Base-by-base conservation (phyloP, 2,888 invertebrate genomes). In the Andrena dorsata region DNA sequence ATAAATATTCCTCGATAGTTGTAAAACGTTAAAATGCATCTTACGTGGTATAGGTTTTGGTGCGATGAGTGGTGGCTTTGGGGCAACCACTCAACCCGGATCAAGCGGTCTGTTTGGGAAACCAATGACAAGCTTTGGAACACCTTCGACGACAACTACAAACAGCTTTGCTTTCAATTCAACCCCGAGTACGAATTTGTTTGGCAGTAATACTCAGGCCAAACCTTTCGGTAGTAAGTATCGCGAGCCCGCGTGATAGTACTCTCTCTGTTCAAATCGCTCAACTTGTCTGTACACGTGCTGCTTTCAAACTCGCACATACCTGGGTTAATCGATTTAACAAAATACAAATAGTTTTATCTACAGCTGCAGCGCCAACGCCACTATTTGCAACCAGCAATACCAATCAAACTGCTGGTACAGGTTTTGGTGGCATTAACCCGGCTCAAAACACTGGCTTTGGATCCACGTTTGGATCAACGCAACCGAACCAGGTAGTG, bases 71-170 rank as follows among this genome's bases (percentile, higher is more conserved):
- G 92, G 92, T 10, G 94, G 94, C 28, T 95, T 95, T 90, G 94
- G 95, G 76, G 95, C 95, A 75, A 94, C 96, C 0, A 94, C 95
- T 84, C 95, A 96, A 60, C 76, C 93, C 16, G 93, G 96, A 80
- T 95, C 95, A 0, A 95, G 95, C 1, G 95, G 95, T 65, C 94
- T 97, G 51, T 96, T 98, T 94, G 96, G 96, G 0, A 96, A 96
- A 94, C 95, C 95, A 70, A 95, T 94, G 85, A 94, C 95, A 68
- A 95, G 94, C 16, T 96, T 96, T 91, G 96, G 96, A 60, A 91
- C 94, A 28, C 93, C 94, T 64, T 93, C 96, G 3, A 93, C 95
- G 0, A 94, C 95, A n/a, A 91, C 92, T 91, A 90, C 94, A 8
- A 94, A 94, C 60, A 93, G 93, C 51, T 94, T 94, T 86, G 93